Evolutionary conservation across 2,797 vertebrate genomes (phyloP).

Genomic region (Chlorospingus flavigularis): DNA sequence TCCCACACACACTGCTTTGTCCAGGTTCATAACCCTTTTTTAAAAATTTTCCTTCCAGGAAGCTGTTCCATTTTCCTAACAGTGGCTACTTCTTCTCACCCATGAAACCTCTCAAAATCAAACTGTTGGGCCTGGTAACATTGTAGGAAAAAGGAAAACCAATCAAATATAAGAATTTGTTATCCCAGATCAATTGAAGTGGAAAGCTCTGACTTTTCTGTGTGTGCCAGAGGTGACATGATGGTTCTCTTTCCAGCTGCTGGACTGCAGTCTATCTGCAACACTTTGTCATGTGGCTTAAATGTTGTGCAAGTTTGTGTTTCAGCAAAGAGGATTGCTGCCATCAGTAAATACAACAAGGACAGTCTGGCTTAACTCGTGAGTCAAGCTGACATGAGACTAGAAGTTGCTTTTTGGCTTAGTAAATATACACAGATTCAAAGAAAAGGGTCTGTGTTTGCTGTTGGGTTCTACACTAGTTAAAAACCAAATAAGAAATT

Average conservation of each 20-base stretch:
- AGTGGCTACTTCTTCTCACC: not conserved
- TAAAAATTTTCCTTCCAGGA: not conserved
- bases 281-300: not conserved
- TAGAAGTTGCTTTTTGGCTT: not conserved
- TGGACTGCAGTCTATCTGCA: not conserved
- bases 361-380: not conserved
- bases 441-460: not conserved
- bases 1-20: not conserved
- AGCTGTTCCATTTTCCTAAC: not conserved
- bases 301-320: not conserved
- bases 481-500: not conserved
- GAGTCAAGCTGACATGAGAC: not conserved
- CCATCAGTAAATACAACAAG: not conserved
- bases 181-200: not conserved
- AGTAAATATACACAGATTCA: not conserved
- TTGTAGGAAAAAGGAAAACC: not conserved
- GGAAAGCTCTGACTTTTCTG: not conserved
- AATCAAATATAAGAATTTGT: not conserved
- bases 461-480: not conserved
- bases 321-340: not conserved
- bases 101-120: not conserved
- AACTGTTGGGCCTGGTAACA: not conserved
- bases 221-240: not conserved
- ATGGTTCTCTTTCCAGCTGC: not conserved
- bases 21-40: not conserved